phyloP scores from a whole-genome alignment of 2,797 vertebrate species.

The Antennarius maculatus region DNA sequence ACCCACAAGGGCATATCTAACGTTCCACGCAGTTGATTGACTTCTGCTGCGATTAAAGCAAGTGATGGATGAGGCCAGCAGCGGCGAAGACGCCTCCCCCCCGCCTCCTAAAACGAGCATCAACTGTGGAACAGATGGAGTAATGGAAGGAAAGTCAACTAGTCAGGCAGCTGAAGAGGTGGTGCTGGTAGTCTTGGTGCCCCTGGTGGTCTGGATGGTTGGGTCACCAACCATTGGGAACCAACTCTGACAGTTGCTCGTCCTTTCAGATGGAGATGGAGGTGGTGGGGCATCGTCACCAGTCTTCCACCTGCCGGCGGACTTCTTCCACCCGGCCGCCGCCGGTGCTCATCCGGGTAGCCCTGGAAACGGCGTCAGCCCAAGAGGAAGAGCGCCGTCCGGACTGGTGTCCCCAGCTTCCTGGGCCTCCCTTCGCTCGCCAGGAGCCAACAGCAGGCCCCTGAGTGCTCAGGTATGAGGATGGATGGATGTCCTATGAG shows the following conservation, averaged over 20 bases:
- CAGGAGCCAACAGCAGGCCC: constrained; percentile 86
- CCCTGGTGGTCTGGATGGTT: no score
- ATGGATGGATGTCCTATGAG: not conserved
- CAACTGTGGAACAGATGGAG: constrained; percentile 1
- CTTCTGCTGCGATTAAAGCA: constrained; percentile 35
- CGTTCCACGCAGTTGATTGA: constrained; percentile 22
- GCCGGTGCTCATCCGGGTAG: constrained; percentile 76
- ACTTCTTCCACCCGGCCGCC: constrained; percentile 91
- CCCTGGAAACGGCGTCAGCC: constrained; percentile 57
- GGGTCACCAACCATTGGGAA: no score
- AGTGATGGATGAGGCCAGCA: constrained; percentile 17
- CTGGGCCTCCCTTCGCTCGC: constrained; percentile 91
- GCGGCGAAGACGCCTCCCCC: not conserved
- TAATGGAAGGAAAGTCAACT: no score
- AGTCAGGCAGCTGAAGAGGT: no score
- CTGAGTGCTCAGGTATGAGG: constrained; percentile 80
- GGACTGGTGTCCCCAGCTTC: constrained; percentile 86
- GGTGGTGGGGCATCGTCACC: constrained; percentile 59
- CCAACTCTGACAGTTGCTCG: not conserved
- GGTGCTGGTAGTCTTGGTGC: no score
- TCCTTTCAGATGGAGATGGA: constrained; percentile 51
- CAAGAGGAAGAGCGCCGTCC: constrained; percentile 42
- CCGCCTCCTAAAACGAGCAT: no score
- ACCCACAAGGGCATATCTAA: constrained; percentile 16
- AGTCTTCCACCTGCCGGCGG: constrained; percentile 85